A percentile compares a stretch with the other conserved stretches of the same genome.
Evolutionary conservation across 2,888 invertebrate species (phyloP).

Genomic region (Cataglyphis rosenhaueri): DNA sequence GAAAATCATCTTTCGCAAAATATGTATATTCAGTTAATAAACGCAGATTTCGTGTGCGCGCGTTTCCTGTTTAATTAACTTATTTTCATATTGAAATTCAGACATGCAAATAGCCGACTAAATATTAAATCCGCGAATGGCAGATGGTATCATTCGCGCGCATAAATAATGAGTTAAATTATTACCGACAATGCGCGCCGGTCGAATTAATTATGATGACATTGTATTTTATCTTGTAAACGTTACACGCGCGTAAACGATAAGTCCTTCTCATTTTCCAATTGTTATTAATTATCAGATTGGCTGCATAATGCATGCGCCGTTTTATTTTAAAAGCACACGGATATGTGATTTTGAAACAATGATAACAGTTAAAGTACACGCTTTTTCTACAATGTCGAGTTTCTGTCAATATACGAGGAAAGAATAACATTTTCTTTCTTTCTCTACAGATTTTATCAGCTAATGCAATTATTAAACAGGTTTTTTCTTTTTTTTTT

Average conservation of each 20-base stretch:
- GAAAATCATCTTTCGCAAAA: not conserved
- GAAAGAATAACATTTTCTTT: conserved; percentile 5
- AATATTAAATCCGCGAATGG: conserved; percentile 42
- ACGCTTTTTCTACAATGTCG: not conserved
- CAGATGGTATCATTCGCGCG: conserved; percentile 46
- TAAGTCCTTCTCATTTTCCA: conserved; percentile 48
- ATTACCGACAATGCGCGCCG: conserved; percentile 39
- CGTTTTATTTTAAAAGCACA: conserved; percentile 47
- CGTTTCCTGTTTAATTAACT: conserved; percentile 33
- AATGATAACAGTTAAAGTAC: conserved; percentile 1
- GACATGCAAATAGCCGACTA: conserved; percentile 49
- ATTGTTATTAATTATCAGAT: conserved; percentile 54
- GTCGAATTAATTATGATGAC: conserved; percentile 51
- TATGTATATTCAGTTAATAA: not conserved
- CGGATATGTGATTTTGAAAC: conserved; percentile 27
- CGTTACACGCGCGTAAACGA: conserved; percentile 22
- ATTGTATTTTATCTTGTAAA: conserved; percentile 54
- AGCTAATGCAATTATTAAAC: conserved; percentile 1
- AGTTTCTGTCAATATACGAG: not conserved
- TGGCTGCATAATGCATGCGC: conserved; percentile 30
- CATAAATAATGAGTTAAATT: conserved; percentile 54
- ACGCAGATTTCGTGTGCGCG: not conserved
- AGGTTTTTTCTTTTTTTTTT: not conserved
- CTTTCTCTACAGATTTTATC: not conserved
- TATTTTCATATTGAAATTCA: conserved; percentile 42